These are phyloP conservation scores for Heterotilapia buettikoferi DNA, from an alignment of 2,113 vertebrate genomes.

Conservation along the genomic window DNA sequence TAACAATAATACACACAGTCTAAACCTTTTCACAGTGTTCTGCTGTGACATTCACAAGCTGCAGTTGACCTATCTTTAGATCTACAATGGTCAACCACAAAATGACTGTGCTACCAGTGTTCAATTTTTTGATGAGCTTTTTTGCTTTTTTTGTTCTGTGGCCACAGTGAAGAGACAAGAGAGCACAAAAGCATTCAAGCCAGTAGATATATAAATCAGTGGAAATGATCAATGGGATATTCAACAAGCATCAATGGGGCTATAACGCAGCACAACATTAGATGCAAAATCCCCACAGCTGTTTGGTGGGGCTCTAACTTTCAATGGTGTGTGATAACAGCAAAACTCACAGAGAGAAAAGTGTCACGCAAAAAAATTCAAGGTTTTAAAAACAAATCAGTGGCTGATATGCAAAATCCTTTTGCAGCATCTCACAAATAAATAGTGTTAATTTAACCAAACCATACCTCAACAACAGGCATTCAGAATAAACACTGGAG, in stretches of 20 bases:
- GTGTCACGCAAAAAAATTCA: background rate
- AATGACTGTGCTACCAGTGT: background rate
- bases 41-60: background rate
- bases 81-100: background rate
- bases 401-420: background rate
- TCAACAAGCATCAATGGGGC: background rate
- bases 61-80: background rate
- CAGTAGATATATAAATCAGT: background rate
- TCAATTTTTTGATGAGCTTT: background rate
- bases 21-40: background rate
- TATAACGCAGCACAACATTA: accelerated
- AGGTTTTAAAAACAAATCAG: background rate
- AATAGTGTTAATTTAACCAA: background rate
- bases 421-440: background rate
- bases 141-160: background rate
- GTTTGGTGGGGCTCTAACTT: background rate
- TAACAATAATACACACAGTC: background rate
- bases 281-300: accelerated
- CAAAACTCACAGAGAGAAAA: background rate
- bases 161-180: background rate
- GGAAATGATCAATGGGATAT: background rate
- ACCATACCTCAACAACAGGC: background rate
- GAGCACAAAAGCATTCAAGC: background rate
- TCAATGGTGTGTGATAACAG: background rate
- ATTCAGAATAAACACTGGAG: background rate